These are phyloP conservation scores for Cephus pygmeus DNA, from an alignment of 2,888 invertebrate genomes.

Conservation along the genomic window DNA sequence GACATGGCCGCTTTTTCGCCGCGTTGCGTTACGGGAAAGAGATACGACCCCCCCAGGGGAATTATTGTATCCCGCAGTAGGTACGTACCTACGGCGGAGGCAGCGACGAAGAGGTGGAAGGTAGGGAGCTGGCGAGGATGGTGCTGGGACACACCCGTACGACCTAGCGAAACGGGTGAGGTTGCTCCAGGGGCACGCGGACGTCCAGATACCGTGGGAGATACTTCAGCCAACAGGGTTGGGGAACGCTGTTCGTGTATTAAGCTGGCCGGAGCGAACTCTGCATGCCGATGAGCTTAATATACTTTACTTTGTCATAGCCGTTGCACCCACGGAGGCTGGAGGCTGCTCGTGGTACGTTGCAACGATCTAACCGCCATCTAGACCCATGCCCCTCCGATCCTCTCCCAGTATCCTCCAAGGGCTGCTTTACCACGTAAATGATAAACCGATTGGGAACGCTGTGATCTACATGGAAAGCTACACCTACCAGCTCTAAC, in stretches of 20 bases:
- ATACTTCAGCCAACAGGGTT: conserved; percentile 11
- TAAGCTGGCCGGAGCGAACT: conserved; percentile 54
- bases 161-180: not conserved
- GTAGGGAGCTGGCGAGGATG: conserved; percentile 7
- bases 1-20: conserved; percentile 58
- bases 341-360: not conserved
- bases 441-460: not conserved
- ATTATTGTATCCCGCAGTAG: conserved; percentile 49
- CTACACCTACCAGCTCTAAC: not conserved
- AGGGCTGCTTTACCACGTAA: not conserved
- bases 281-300: conserved; percentile 62
- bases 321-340: conserved; percentile 18
- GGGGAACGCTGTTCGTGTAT: conserved; percentile 41
- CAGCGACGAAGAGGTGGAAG: conserved; percentile 19
- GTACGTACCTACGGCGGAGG: not conserved
- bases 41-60: conserved; percentile 55
- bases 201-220: conserved; percentile 11
- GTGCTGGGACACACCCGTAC: not conserved
- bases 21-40: conserved; percentile 56
- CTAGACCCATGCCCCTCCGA: not conserved
- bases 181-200: conserved; percentile 8
- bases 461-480: not conserved
- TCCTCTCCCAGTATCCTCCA: not conserved
- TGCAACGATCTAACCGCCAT: not conserved
- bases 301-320: conserved; percentile 60